phyloP scores from a whole-genome alignment of 2,888 invertebrate genomes.

The Lithophane socia region DNA sequence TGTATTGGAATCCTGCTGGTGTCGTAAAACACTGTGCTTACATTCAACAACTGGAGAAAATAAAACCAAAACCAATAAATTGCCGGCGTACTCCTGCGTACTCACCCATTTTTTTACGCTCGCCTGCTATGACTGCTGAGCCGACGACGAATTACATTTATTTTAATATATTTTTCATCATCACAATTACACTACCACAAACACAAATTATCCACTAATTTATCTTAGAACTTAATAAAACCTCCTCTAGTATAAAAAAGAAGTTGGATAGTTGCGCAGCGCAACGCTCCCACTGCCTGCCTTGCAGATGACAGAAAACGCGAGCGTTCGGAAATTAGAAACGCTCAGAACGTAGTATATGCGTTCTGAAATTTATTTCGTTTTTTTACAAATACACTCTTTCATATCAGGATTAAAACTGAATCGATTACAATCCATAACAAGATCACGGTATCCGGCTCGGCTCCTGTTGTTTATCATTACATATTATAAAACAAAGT shows the following conservation, averaged over 20 bases:
- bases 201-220: slow-evolving; percentile 65
- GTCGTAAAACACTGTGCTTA: slow-evolving; percentile 26
- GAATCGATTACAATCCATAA: slow-evolving; percentile 13
- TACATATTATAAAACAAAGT: too few relatives aligned
- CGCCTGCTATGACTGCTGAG: slow-evolving; percentile 66
- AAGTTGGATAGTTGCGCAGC: slow-evolving; percentile 36
- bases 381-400: slow-evolving; percentile 50
- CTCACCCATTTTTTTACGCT: slow-evolving; percentile 86
- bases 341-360: slow-evolving; percentile 20
- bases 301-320: slow-evolving; percentile 73
- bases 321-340: slow-evolving; percentile 73
- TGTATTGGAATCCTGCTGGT: slow-evolving; percentile 11
- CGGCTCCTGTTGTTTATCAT: not conserved
- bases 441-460: not conserved
- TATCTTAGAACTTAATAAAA: slow-evolving; percentile 64
- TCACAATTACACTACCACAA: slow-evolving; percentile 79
- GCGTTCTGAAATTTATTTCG: slow-evolving; percentile 61
- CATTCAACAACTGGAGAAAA: slow-evolving; percentile 49
- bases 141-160: slow-evolving; percentile 69
- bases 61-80: slow-evolving; percentile 68
- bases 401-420: slow-evolving; percentile 42
- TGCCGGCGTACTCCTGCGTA: slow-evolving; percentile 86
- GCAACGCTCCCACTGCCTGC: slow-evolving; percentile 60
- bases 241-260: slow-evolving; percentile 57
- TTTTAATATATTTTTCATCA: slow-evolving; percentile 74